Evolutionary conservation across 2,888 invertebrate species (phyloP), one percentile per base, ranked within the genome.

Genomic region (Cistogaster globosa): DNA sequence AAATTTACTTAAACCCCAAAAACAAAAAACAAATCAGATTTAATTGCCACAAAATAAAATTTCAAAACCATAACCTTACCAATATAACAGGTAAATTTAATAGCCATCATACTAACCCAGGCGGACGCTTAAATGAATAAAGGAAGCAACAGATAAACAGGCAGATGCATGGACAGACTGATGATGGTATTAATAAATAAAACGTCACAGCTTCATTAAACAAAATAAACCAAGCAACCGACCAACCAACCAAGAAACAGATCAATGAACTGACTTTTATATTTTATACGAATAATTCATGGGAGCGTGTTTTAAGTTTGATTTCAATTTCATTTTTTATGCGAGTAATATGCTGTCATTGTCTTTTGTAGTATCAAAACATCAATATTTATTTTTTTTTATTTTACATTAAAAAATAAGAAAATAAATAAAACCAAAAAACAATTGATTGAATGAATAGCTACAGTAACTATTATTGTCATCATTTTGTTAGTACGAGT

Each of bases 41-140:
- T 20, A 55, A 38, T 51, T 68, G 18, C 38, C 58, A 38, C 9
- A 79, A 38, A 51, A 68, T 51, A 57, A 62, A 32, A 63, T 32
- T 51, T 57, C n/a, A 74, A 75, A 82, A 69, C 85, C 82, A 85
- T 85, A 82, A 85, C 82, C 78, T 85, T 85, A 85, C 85, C 82
- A 82, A 78, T 26, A 82, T 79, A 85, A 71, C 85, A 85, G 82
- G 82, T 81, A 85, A 75, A 69, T 63, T 63, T 72, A 51, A 38
- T 58, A 75, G 75, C 75, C 69, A 80, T 22, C 55, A 71, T 68
- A 84, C 72, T 80, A 80, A 80, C 67, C 80, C 69, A 71, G 62
- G 67, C 63, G 38, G 38, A 38, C 68, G 36, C 32, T 55, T 71
- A 20, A 78, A 45, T 32, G n/a, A 22, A 42, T 45, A 22, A 77